Evolutionary conservation across 2,113 vertebrate genomes (phyloP), one percentile per base, ranked within the genome.

Genomic region (Piprites chloris): DNA sequence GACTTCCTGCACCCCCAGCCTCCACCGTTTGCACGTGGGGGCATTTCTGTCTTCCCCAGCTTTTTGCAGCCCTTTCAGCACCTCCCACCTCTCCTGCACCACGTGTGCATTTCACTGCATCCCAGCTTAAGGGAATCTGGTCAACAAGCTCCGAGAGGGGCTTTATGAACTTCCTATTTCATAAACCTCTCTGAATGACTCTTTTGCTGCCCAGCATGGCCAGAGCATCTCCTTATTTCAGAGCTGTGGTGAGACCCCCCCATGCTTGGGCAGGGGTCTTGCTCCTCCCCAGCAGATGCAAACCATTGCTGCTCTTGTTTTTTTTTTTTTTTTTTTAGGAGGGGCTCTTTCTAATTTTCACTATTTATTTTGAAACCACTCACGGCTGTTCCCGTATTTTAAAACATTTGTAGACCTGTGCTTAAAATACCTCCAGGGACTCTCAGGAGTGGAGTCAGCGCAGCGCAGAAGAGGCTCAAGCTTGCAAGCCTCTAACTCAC

Each of bases 151-250:
- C 62, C 89, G 33, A 14, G 14, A 67, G 27, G 61, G 27, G 9
- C 79, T 95, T 87, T 81, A 53, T 63, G 91, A 84, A 84, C 53
- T 93, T 89, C 87, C 89, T 58, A 20, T 39, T 92, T 85, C 91
- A 65, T 58, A 93, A 93, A 93, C 75, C 39, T 79, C 85, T 80
- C 74, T 49, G 85, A 90, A 37, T 91, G 61, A 79, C 42, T 90
- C 82, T 58, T 56, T 69, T 87, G 65, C 77, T 74, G 49, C 85
- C 73, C 1, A 0, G 14, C 49, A 5, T 4, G 8, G 52, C 66
- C 61, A 69, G 72, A 42, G 50, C 1, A 3, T 84, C 67, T 16
- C 78, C n/a, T 88, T 66, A 55, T 63, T 84, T 63, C 87, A 79
- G 53, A 77, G 68, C 84, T 79, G 37, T 39, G 63, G 10, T 86